Base-by-base conservation (phyloP, 2,113 vertebrate species). In the Zapornia atra region DNA sequence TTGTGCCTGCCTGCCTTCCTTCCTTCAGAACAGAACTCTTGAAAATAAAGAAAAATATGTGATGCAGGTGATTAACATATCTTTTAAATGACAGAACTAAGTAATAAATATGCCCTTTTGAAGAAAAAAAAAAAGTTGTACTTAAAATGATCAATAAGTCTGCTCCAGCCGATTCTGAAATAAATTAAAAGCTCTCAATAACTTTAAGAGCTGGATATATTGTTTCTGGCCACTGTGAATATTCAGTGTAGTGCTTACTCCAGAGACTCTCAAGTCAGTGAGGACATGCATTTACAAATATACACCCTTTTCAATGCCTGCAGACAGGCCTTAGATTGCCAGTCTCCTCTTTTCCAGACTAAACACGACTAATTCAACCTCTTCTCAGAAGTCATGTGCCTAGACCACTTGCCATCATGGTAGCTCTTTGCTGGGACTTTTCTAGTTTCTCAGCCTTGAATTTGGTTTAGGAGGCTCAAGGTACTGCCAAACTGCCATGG, bases 341-440 rank as follows among this genome's bases (percentile, higher is more conserved):
- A 36, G 3, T 77, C 19, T 69, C n/a, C 11, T 89, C 42, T 86
- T 54, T 36, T 15, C 19, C 12, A 51, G 50, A 15, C 22, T 56
- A 75, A 50, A 51, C 8, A 48, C 56, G 5, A 19, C 19, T 54
- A 34, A 38, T 5, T 79, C 71, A 76, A 2, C 22, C 7, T 59
- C 14, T 50, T 21, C 48, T 94, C 69, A 78, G 33, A 77, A 77
- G 19, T 8, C 59, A 15, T 18, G 34, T 64, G 11, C 24, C 73
- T 64, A 46, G 19, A 64, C 8, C 2, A 8, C 14, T 77, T 18
- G 50, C 5, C 2, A 0, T 17, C 33, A 24, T 68, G 26, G 22
- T 1, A 10, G 21, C 1, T 6, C 34, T 63, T 59, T 68, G 4
- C n/a, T 54, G 31, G 9, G 4, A 3, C 5, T 9, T 7, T 9